Evolutionary conservation across 2,113 vertebrate genomes (phyloP), one percentile per base, ranked within the genome.

Genomic region (Mugil cephalus): DNA sequence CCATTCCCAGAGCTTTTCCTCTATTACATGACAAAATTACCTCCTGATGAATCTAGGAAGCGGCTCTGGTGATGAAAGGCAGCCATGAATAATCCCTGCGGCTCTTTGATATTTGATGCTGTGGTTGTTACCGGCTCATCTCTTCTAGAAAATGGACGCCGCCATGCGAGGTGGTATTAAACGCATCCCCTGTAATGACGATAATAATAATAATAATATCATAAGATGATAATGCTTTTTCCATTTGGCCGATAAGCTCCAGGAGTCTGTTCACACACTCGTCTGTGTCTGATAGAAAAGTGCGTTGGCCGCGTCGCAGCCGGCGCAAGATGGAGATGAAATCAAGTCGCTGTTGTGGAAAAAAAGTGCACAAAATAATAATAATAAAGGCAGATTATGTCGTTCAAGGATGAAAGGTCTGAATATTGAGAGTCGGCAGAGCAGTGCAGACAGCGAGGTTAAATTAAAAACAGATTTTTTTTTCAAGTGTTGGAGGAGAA

Each of bases 81-180:
- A 40, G 65, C 74, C 34, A 1, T 38, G 74, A 56, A 79, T 86
- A 81, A 81, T 83, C 78, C 80, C 70, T 3, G 56, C 18, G 1
- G 80, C 73, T 68, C 73, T 80, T 62, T 72, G 82, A 64, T 85
- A 65, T 83, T 72, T 65, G 69, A 53, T 80, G 84, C 47, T 71
- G 45, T 10, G 48, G 54, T 58, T 68, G 76, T 80, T 82, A 43
- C 70, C 4, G 59, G 34, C 64, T 83, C 79, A 48, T 69, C 79
- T 39, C 50, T 8, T 74, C 61, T 17, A 69, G 64, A 77, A 59
- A 74, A 86, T 45, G 61, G 65, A 55, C 13, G 50, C 54, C 17
- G 19, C 48, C 63, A 56, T 84, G 86, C 55, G 43, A 59, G 72
- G 4, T 59, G 69, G 40, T 58, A 77, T 76, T 76, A 77, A 86